Evolutionary conservation across 2,888 invertebrate species (phyloP), one percentile per base, ranked within the genome.

Genomic region (Philereme transversata): DNA sequence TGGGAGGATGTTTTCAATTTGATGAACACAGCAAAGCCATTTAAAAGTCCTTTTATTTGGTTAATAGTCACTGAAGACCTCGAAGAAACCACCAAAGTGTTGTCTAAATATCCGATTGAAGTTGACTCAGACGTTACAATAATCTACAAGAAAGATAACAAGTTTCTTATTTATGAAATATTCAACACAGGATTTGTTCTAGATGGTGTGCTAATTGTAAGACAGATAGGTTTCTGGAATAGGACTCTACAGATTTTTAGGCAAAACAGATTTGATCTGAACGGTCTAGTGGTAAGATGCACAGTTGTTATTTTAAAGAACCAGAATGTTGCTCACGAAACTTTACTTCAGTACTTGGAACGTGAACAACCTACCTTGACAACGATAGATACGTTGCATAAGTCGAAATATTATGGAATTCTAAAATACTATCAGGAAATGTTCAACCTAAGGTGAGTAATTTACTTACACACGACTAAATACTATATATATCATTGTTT

Each of bases 361-460:
- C 79, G 94, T 47, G 87, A 84, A 11, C 86, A 86, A 49, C 91
- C 93, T 5, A 85, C 85, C 33, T 87, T 93, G 57, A 84, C 87
- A 40, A 91, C 93, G 73, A 85, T 94, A 35, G 95, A 95, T 81
- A 93, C 94, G 0, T 89, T 95, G 87, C 93, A 95, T 78, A 93
- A 94, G 70, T 93, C 94, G 73, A 95, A 95, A 79, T 95, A 92
- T 76, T 94, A 91, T 62, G 87, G 94, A 5, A 79, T 95, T 8
- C 76, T 93, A 65, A 81, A 78, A 61, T 93, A 94, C 75, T 91
- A 95, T 60, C 81, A 88, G 66, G 94, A 95, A 68, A 93, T 95
- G 83, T 95, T 92, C 75, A 95, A 95, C 84, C 94, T 95, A 77
- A 94, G 93, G 95, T 95, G 84, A 90, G 88, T 46, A 11, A 5